Base-by-base conservation (phyloP, 2,888 invertebrate species). In the Xestobium rufovillosum region DNA sequence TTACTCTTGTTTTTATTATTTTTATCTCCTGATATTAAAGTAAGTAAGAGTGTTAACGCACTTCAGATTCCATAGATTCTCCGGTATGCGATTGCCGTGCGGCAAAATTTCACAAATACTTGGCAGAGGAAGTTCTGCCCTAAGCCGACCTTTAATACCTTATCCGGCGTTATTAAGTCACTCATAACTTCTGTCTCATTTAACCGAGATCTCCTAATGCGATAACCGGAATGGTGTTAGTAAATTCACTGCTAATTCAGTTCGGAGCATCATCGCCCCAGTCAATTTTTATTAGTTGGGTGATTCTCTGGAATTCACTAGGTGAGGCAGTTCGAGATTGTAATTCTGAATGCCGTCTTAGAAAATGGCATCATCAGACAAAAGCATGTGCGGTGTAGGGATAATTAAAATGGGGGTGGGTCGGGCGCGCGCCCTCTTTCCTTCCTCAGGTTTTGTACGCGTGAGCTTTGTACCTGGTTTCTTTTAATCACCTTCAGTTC, bases 391-490 rank as follows among this genome's bases (percentile, higher is more conserved):
- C 55, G 53, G 55, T 50, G 50, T 47, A 48, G 46, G 50, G 57
- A 60, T 60, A 59, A 60, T 60, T 60, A 60, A 60, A 60, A 56
- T 53, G 57, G 55, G 53, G 44, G 44, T 37, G 50, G 23, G n/a
- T 8, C n/a, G 6, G 6, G 6, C n/a, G 23, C 23, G 23, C n/a
- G 6, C 23, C n/a, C 23, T 19, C 6, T 6, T 19, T n/a, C 6
- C 6, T 8, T 8, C 23, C 23, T 6, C 6, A 19, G 23, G 6
- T 19, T 19, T 19, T 19, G 23, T 19, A 6, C 6, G n/a, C 6
- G n/a, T 19, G 6, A 19, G 6, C 23, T 19, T 19, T 8, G 6
- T 6, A 19, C 23, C 23, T 19, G n/a, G 23, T n/a, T 19, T 19
- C n/a, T 19, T n/a, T n/a, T n/a, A n/a, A n/a, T n/a, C n/a, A n/a